phyloP scores from a whole-genome alignment of 2,888 invertebrate species.

The Cephalotes varians region DNA sequence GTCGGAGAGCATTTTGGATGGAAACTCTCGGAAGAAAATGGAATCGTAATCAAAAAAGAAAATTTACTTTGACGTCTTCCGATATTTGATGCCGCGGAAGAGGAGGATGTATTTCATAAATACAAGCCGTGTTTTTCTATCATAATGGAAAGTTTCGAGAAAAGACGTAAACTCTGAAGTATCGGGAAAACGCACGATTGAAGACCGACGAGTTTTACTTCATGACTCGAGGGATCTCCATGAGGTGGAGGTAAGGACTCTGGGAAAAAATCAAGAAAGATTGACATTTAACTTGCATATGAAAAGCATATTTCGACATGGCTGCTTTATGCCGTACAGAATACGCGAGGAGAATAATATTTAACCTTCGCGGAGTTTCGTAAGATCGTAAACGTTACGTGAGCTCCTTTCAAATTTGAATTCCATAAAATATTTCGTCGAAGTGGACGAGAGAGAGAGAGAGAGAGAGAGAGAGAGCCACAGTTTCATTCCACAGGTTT shows the following conservation, averaged over 20 bases:
- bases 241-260: conserved; percentile 5
- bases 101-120: conserved; percentile 45
- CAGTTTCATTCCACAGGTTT: not conserved
- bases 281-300: conserved; percentile 45
- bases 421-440: conserved; percentile 43
- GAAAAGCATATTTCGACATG: conserved; percentile 42
- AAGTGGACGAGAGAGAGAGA: conserved; percentile 15
- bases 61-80: conserved; percentile 37
- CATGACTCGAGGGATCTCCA: conserved; percentile 6
- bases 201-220: conserved; percentile 36
- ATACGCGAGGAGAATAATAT: conserved; percentile 48
- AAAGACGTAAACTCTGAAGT: conserved; percentile 27
- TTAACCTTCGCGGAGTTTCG: conserved; percentile 39
- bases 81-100: conserved; percentile 21
- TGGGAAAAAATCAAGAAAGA: conserved; percentile 36
- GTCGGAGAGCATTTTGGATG: conserved; percentile 8
- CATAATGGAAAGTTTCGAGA: conserved; percentile 39
- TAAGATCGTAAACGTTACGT: conserved; percentile 44
- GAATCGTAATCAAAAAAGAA: conserved; percentile 42
- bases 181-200: conserved; percentile 40
- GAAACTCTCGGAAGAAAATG: conserved; percentile 17
- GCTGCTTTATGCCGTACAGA: conserved; percentile 7
- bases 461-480: not conserved
- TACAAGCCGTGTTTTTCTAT: conserved; percentile 20
- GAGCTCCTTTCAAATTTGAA: conserved; percentile 34